Evolutionary conservation across 92 coral and sea anemone species (phyloP), one percentile per base, ranked within the genome.

Genomic region (Ricordea florida): DNA sequence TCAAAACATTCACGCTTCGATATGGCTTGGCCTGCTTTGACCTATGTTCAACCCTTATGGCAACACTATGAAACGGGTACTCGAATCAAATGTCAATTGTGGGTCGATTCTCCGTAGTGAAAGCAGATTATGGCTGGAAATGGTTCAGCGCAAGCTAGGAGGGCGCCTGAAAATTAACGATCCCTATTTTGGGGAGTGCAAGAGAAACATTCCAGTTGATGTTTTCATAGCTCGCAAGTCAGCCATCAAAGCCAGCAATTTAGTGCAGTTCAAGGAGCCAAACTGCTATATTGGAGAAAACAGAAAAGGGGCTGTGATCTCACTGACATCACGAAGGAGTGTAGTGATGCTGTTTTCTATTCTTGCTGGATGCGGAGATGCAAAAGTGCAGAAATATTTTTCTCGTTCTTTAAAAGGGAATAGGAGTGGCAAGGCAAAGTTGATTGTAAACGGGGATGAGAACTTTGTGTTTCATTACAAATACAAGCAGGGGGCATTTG

Each of bases 201-300:
- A 34, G 32, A 57, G 89, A 27, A 68, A 65, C 46, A 78, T 88
- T 24, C 93, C 93, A 0, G 71, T 56, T 38, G 86, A 83, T 51
- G 46, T 88, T n/a, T 83, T 78, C 55, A 44, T 45, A 33, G 48
- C 61, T 25, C 31, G 55, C 30, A 59, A 65, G 73, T 33, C 62
- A 14, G 83, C 69, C 15, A 72, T 84, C 47, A n/a, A n/a, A n/a
- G n/a, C n/a, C n/a, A n/a, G n/a, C n/a, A 36, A 23, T 26, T 5
- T 25, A 7, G 67, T 15, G 4, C 35, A 36, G 48, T 72, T 62
- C 62, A 49, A 57, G 45, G 88, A 56, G 55, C 87, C 83, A 62
- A 55, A 22, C 14, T 86, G 87, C 48, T 67, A 66, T 43, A 59
- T 81, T 2, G 47, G 65, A 50, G 67, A 59, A 13, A 82, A 76